These are phyloP conservation scores for Oncopodura yosiiana DNA, from an alignment of 1,140 invertebrate genomes.

Conservation along the genomic window DNA sequence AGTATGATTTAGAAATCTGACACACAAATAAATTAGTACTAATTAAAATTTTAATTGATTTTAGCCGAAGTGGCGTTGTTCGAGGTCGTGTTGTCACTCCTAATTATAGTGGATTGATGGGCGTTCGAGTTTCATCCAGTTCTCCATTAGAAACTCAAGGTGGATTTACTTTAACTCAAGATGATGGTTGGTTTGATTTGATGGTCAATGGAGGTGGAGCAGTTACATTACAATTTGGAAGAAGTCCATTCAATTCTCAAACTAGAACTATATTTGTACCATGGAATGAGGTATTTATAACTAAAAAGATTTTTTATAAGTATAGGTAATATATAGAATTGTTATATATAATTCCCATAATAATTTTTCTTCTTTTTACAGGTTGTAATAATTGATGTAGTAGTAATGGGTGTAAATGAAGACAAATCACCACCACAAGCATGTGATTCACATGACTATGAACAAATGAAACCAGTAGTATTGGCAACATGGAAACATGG, in stretches of 20 bases:
- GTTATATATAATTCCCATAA: neutral
- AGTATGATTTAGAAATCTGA: too few relatives aligned
- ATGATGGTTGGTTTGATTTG: constrained; percentile 90
- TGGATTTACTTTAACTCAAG: constrained; percentile 85
- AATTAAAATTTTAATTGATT: constrained; percentile 27
- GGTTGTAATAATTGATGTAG: constrained; percentile 80
- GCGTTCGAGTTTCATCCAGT: constrained; percentile 83
- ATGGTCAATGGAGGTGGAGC: constrained; percentile 94
- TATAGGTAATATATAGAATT: neutral
- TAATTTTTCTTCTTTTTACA: constrained; percentile 38
- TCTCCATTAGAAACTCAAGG: constrained; percentile 75
- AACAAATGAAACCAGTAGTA: constrained; percentile 85
- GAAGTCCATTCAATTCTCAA: constrained; percentile 79
- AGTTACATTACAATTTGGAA: constrained; percentile 84
- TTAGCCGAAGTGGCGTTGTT: constrained; percentile 89
- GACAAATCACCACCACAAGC: constrained; percentile 68
- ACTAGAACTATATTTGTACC: constrained; percentile 87
- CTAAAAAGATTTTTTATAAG: too few relatives aligned
- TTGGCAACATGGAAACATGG: constrained; percentile 92
- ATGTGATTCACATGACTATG: constrained; percentile 83
- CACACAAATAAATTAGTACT: too few relatives aligned
- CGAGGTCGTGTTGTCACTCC: constrained; percentile 83
- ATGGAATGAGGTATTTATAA: constrained; percentile 77
- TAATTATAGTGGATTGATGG: constrained; percentile 82
- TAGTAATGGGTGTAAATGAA: constrained; percentile 65